Conservation (phyloP, 2,113 vertebrate species). For the Gracilinanus agilis region DNA sequence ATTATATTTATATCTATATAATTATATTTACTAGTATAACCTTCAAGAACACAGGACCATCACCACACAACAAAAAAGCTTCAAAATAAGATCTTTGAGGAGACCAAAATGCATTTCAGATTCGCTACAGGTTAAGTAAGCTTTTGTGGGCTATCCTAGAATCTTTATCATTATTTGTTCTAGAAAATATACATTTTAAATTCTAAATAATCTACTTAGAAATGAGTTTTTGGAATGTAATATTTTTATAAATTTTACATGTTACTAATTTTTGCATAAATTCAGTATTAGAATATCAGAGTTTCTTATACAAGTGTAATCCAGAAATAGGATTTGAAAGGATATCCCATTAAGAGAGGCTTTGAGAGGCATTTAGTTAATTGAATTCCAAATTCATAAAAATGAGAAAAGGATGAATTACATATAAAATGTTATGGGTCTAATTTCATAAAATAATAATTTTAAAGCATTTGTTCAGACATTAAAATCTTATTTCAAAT, state of each 20-base stretch:
- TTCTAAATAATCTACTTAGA: not conserved
- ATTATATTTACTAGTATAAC: not conserved
- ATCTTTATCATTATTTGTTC: not conserved
- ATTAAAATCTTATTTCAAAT: conserved; percentile 29
- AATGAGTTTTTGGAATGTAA: not conserved
- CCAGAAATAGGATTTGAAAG: not conserved
- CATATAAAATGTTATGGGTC: not conserved
- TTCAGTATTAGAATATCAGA: not conserved
- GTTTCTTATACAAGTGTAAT: not conserved
- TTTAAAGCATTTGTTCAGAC: conserved; percentile 35
- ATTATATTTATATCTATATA: too few species aligned
- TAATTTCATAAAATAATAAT: conserved; percentile 41
- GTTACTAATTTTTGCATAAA: not conserved
- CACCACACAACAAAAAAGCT: not conserved
- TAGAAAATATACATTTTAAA: not conserved
- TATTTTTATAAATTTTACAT: not conserved
- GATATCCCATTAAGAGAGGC: not conserved
- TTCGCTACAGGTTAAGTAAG: not conserved
- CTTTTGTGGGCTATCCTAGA: not conserved
- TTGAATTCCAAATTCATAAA: conserved; percentile 1
- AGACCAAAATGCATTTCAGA: not conserved
- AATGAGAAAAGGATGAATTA: not conserved
- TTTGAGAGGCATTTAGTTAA: not conserved
- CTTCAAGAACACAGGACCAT: not conserved
- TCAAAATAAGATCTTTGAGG: not conserved